These are phyloP conservation scores for Drosophila lacteicornis DNA, from an alignment of 1,140 invertebrate genomes.

Conservation along the genomic window DNA sequence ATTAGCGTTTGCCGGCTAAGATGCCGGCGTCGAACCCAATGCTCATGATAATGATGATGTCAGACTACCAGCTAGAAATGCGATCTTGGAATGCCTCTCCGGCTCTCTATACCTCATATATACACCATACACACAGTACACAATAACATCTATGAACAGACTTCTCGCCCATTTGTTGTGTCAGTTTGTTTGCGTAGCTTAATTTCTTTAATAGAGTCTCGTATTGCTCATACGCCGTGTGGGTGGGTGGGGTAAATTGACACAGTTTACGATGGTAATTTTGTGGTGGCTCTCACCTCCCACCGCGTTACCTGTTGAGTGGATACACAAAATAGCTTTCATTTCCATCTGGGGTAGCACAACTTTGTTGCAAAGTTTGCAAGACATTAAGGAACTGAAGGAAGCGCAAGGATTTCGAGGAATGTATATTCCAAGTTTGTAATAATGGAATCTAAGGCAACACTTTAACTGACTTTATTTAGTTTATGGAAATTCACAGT, in stretches of 20 bases:
- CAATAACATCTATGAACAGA: conserved; percentile 22
- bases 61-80: conserved; percentile 47
- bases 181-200: conserved; percentile 39
- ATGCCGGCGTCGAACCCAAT: conserved; percentile 37
- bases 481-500: background rate
- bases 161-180: conserved; percentile 4
- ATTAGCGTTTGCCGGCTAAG: conserved; percentile 55
- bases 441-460: background rate
- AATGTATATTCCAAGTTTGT: background rate
- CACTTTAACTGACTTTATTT: background rate
- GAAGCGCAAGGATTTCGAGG: background rate
- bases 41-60: conserved; percentile 51
- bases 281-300: conserved; percentile 14
- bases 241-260: conserved; percentile 57
- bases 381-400: background rate
- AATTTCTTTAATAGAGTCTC: conserved; percentile 56
- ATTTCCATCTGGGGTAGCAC: conserved; percentile 22
- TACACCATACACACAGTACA: conserved; percentile 4
- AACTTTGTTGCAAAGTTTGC: conserved; percentile 19
- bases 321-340: conserved; percentile 44
- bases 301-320: conserved; percentile 55
- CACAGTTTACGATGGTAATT: conserved; percentile 51
- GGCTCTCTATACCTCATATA: background rate
- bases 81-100: conserved; percentile 49
- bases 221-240: conserved; percentile 64